Conservation (phyloP, 2,888 invertebrate species). For the Corbicula japonica region DNA sequence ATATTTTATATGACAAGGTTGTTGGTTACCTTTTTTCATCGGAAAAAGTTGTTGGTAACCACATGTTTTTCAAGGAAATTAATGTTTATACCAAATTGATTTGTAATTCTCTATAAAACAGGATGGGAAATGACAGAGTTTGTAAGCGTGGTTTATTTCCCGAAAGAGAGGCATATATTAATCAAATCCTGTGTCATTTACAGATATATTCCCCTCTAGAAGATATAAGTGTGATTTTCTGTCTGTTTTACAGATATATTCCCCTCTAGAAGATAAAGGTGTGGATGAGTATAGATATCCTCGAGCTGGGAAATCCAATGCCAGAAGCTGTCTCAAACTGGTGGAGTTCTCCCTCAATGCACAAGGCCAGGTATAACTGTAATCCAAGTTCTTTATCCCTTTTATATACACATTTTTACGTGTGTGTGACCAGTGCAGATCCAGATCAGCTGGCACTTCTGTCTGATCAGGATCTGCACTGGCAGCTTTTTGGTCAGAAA, state of each 20-base stretch:
- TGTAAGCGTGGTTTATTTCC: no score
- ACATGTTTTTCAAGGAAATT: no score
- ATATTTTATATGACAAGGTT: no score
- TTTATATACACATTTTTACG: not conserved
- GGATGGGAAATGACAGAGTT: no score
- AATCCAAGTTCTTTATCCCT: no score
- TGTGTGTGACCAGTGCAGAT: not conserved
- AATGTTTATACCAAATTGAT: no score
- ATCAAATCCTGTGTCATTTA: no score
- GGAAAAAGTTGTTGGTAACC: no score
- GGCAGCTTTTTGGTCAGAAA: no score
- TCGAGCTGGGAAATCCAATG: constrained; percentile 90
- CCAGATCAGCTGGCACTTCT: not conserved
- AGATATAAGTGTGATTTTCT: constrained; percentile 88
- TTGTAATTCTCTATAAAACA: no score
- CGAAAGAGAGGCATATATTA: no score
- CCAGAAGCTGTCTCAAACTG: constrained; percentile 95
- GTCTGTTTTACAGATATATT: constrained; percentile 60
- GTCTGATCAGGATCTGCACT: not conserved
- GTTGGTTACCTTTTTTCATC: no score
- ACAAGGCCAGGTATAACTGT: constrained; percentile 73
- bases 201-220: constrained; percentile 67
- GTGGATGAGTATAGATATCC: constrained; percentile 88
- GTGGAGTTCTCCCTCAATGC: constrained; percentile 88
- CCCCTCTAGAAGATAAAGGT: constrained; percentile 87